Conservation (phyloP, 2,797 vertebrate species). For the Eulemur mongoz region DNA sequence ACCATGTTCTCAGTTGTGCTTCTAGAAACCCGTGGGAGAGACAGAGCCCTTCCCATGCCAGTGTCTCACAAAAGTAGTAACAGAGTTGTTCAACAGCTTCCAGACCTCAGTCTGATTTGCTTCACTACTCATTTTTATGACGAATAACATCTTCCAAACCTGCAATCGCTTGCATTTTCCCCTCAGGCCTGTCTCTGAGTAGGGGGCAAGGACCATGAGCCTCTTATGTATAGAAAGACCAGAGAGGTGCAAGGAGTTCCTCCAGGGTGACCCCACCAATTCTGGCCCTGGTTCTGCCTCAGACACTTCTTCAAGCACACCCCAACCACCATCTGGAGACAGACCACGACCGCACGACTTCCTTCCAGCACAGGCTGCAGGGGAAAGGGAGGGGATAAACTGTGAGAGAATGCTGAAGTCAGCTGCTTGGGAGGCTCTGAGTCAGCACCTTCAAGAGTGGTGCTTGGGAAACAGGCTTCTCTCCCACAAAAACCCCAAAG, state of each 20-base stretch:
- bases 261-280: not conserved
- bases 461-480: conserved; percentile 40
- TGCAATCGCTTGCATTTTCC: not conserved
- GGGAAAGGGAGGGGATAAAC: not conserved
- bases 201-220: not conserved
- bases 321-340: not conserved
- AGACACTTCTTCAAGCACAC: not conserved
- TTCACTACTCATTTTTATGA: not conserved
- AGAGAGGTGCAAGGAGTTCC: not conserved
- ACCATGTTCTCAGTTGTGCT: not conserved
- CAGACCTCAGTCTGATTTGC: not conserved
- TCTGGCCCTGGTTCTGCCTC: not conserved
- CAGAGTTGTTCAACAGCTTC: not conserved
- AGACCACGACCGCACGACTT: not conserved
- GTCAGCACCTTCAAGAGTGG: conserved; percentile 59
- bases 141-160: not conserved
- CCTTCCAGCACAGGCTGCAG: not conserved
- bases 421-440: not conserved
- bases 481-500: conserved; percentile 38
- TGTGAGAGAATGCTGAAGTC: conserved; percentile 4
- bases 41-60: not conserved
- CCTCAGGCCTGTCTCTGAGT: not conserved
- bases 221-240: not conserved
- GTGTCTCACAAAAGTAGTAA: not conserved
- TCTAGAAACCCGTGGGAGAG: not conserved